These are phyloP conservation scores for Monodelphis domestica DNA, from an alignment of 2,797 vertebrate genomes.

Conservation along the genomic window DNA sequence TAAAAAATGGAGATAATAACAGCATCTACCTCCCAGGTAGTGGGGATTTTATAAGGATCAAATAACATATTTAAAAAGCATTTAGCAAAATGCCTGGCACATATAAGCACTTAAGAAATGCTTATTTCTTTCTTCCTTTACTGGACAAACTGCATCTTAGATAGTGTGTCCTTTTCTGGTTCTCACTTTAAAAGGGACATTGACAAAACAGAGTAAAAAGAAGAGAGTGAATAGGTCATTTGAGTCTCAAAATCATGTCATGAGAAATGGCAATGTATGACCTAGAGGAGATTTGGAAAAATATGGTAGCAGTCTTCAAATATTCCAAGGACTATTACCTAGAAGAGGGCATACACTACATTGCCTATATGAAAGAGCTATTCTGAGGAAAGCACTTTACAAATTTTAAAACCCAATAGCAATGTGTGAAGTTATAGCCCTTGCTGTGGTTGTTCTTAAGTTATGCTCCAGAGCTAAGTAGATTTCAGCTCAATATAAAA, in stretches of 20 bases:
- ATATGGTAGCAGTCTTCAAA: neutral
- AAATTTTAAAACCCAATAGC: neutral
- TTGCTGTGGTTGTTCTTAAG: neutral
- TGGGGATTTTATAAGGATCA: neutral
- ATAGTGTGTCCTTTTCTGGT: neutral
- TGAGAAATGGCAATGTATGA: neutral
- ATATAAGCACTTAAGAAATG: neutral
- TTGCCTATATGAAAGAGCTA: neutral
- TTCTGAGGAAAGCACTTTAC: neutral
- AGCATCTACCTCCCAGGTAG: neutral
- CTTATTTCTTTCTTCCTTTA: neutral
- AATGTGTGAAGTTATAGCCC: neutral
- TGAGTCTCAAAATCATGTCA: neutral
- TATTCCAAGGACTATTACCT: neutral
- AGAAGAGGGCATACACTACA: neutral
- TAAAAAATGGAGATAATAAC: neutral
- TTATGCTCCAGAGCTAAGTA: neutral
- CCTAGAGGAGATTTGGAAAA: neutral
- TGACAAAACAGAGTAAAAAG: neutral
- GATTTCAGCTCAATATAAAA: conserved; percentile 2
- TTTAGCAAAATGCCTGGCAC: neutral
- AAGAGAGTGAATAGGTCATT: neutral
- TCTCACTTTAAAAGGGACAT: neutral
- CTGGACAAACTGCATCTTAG: neutral
- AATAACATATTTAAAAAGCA: neutral